Conservation (phyloP, 1,140 invertebrate genomes). For the Acromyrmex heyeri region DNA sequence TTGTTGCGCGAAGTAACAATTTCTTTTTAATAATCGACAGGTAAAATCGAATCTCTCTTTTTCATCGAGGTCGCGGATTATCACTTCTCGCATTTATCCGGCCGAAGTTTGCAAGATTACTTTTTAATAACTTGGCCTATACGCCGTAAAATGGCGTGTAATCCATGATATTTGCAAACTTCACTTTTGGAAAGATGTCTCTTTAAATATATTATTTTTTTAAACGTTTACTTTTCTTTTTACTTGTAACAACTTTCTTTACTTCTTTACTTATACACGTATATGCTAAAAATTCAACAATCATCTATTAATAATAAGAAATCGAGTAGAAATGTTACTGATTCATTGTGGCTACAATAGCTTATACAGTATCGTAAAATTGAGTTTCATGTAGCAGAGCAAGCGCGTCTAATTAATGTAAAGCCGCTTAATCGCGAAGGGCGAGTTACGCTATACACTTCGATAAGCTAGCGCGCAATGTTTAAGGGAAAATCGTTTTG, state of each 20-base stretch:
- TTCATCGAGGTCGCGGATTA: constrained; percentile 19
- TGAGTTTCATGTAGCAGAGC: constrained; percentile 50
- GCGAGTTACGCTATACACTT: constrained; percentile 19
- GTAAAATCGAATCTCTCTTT: constrained; percentile 69
- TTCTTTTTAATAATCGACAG: constrained; percentile 48
- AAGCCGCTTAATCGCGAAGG: constrained; percentile 48
- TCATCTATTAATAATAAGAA: constrained; percentile 44
- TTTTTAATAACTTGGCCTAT: constrained; percentile 36
- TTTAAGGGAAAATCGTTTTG: constrained; percentile 39
- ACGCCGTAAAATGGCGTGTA: constrained; percentile 46
- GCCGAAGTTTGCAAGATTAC: constrained; percentile 37
- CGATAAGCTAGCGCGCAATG: constrained; percentile 2
- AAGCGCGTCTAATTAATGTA: constrained; percentile 56
- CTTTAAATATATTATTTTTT: constrained; percentile 22
- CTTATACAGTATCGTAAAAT: constrained; percentile 38
- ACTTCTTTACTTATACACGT: constrained; percentile 20
- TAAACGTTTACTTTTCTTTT: constrained; percentile 44
- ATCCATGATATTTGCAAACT: constrained; percentile 48
- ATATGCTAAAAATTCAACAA: constrained; percentile 57
- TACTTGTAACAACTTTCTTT: constrained; percentile 30
- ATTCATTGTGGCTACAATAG: constrained; percentile 39
- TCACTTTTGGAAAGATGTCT: constrained; percentile 14
- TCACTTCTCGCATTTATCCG: constrained; percentile 33
- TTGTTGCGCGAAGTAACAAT: constrained; percentile 49
- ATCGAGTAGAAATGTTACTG: constrained; percentile 39